Conservation (phyloP, 2,888 invertebrate species). For the Serripes groenlandicus region DNA sequence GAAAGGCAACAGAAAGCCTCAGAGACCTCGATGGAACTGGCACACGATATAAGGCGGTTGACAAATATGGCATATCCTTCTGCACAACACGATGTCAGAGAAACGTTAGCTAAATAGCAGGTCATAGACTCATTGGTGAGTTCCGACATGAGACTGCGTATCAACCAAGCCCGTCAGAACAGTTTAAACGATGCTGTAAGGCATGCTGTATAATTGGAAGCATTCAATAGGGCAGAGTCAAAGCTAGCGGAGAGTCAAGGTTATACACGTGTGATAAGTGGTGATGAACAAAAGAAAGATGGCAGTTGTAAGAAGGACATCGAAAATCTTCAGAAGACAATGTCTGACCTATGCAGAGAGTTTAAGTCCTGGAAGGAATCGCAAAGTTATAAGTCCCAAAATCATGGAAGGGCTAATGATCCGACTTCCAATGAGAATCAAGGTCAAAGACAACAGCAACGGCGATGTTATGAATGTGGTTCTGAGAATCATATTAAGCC, state of each 20-base stretch:
- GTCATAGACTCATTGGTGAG: not conserved
- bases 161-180: not conserved
- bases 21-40: not conserved
- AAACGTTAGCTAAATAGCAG: not conserved
- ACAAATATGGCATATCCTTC: not conserved
- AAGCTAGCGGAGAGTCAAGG: not conserved
- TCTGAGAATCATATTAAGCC: not conserved
- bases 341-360: slow-evolving; percentile 1
- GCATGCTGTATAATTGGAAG: not conserved
- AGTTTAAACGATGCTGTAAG: not conserved
- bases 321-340: not conserved
- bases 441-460: not conserved
- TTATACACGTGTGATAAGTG: not conserved
- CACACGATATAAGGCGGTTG: not conserved
- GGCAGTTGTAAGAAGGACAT: not conserved
- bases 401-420: not conserved
- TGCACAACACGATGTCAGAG: not conserved
- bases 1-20: not conserved
- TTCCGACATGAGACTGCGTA: slow-evolving; percentile 1
- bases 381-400: not conserved
- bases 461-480: not conserved
- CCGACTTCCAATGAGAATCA: not conserved
- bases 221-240: not conserved
- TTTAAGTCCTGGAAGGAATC: not conserved
- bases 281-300: not conserved